Percentiles rank a stretch among this genome's conserved stretches.
Conservation (phyloP, 92 coral and sea anemone genomes). For the Zoanthus gigantus region DNA sequence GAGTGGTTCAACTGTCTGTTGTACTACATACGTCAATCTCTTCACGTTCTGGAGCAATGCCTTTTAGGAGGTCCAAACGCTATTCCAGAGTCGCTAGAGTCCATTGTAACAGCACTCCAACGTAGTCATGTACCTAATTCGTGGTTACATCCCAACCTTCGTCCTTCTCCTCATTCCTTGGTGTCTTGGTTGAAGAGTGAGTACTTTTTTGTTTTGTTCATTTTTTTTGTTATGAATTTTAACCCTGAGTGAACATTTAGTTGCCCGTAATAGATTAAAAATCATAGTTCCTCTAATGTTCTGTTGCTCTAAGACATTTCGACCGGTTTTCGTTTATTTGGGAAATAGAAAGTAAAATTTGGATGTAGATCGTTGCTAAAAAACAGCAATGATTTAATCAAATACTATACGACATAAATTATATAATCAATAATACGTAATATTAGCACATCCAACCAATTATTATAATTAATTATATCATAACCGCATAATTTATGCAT, state of each 20-base stretch:
- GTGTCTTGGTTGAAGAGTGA: conserved; percentile 91
- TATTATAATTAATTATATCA: background rate
- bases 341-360: too few species aligned
- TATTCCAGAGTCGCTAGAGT: conserved; percentile 70
- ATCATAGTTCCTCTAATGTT: too few species aligned
- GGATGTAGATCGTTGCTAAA: too few species aligned
- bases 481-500: background rate
- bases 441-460: too few species aligned
- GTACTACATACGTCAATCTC: conserved; percentile 84
- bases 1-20: conserved; percentile 96
- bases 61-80: conserved; percentile 88
- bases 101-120: conserved; percentile 79
- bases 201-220: background rate
- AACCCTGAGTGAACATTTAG: too few species aligned
- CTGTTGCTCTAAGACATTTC: too few species aligned
- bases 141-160: conserved; percentile 91
- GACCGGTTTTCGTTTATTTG: too few species aligned
- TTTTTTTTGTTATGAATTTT: too few species aligned
- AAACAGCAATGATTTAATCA: too few species aligned
- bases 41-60: conserved; percentile 90
- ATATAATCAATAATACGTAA: too few species aligned
- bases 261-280: too few species aligned
- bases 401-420: too few species aligned
- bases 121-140: conserved; percentile 77
- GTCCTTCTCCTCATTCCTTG: conserved; percentile 89